These are phyloP conservation scores for Nemapogon koenigi DNA, from an alignment of 2,888 invertebrate genomes.

Conservation along the genomic window DNA sequence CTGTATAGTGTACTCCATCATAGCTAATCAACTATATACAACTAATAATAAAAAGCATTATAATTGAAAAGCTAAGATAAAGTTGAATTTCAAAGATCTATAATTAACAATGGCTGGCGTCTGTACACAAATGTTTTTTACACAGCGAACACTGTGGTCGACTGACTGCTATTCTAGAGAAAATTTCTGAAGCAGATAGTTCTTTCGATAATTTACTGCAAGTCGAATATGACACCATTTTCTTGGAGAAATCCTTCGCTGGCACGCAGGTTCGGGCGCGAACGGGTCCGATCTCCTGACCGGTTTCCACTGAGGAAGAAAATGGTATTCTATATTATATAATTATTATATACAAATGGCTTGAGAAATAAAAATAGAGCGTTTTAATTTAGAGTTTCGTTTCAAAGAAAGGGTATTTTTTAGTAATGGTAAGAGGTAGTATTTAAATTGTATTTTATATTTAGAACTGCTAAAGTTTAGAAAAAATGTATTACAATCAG, in stretches of 20 bases:
- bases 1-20: no score
- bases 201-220: slow-evolving; percentile 54
- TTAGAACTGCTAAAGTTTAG: no score
- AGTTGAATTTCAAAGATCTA: background rate
- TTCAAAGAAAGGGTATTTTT: no score
- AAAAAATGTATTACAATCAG: no score
- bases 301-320: slow-evolving; percentile 39
- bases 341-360: no score
- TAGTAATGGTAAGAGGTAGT: no score
- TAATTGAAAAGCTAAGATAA: background rate
- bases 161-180: slow-evolving; percentile 45
- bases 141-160: slow-evolving; percentile 51
- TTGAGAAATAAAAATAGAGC: no score
- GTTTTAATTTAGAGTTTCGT: no score
- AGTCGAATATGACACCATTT: slow-evolving; percentile 50
- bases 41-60: no score
- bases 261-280: slow-evolving; percentile 55
- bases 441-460: no score
- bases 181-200: slow-evolving; percentile 50
- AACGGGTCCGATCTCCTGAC: slow-evolving; percentile 53
- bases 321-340: no score
- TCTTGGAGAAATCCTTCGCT: slow-evolving; percentile 52
- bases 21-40: no score
- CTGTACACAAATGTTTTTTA: slow-evolving; percentile 48
- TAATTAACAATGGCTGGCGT: slow-evolving; percentile 39